Base-by-base conservation (phyloP, 2,797 vertebrate genomes). In the Xyrichtys novacula region DNA sequence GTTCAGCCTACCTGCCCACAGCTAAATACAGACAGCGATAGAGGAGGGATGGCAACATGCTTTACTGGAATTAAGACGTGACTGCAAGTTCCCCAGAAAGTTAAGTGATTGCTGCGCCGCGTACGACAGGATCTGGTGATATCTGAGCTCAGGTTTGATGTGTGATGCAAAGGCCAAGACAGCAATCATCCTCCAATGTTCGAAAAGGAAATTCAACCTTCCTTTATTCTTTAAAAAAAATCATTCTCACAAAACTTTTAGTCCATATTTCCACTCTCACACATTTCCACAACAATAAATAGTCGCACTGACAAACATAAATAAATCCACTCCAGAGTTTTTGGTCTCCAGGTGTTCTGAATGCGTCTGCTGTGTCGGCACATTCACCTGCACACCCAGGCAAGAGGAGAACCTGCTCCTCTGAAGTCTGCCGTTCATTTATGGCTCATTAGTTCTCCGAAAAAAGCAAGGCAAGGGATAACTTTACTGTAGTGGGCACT, bases 341-440 rank as follows among this genome's bases (percentile, higher is more conserved):
- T 43, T 36, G 36, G 31, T 4, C 20, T 48, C 19, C 52, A 65
- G 53, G 50, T 61, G 57, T 55, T 64, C 57, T 65, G 43, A 65
- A 38, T 73, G 23, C 39, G 65, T 65, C 26, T 32, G 65, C 63
- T 46, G 73, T 43, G 73, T 82, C 74, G 52, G 64, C 76, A 76
- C 56, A 55, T 66, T 62, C 52, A 70, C 38, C 63, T 58, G 64
- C 52, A 20, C 1, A 6, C 39, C 36, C 3, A 10, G 19, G 48
- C 36, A 17, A 62, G 80, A 92, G 78, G 85, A 92, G 89, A 89
- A 85, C 90, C 91, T 32, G 91, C 90, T 92, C 85, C 87, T 87
- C 80, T 26, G 1, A 44, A 49, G 32, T 58, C 43, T 20, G 58
- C 59, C 53, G 60, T 52, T 63, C 7, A 57, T 59, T 63, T 56